These are phyloP conservation scores for Oxycera nigricornis DNA, from an alignment of 2,888 invertebrate genomes.

Conservation along the genomic window DNA sequence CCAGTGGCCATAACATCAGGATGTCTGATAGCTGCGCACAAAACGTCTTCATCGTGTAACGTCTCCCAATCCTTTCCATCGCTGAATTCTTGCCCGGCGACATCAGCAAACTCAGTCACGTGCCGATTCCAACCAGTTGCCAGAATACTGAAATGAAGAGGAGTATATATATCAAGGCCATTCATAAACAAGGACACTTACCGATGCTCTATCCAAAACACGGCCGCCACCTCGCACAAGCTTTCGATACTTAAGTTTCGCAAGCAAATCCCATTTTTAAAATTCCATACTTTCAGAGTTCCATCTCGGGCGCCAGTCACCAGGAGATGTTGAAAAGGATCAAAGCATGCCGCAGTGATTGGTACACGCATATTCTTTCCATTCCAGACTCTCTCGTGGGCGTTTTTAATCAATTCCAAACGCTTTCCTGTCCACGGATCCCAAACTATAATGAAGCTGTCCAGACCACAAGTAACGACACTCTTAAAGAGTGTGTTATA, in stretches of 20 bases:
- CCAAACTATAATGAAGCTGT: slow-evolving; percentile 84
- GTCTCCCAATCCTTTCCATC: slow-evolving; percentile 75
- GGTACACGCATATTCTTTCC: slow-evolving; percentile 73
- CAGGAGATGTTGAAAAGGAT: slow-evolving; percentile 75
- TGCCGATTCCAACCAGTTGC: slow-evolving; percentile 81
- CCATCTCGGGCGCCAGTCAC: slow-evolving; percentile 83
- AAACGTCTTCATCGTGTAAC: slow-evolving; percentile 77
- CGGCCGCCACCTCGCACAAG: slow-evolving; percentile 67
- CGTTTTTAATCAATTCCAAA: slow-evolving; percentile 72
- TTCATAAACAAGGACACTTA: slow-evolving; percentile 49
- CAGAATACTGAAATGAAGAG: slow-evolving; percentile 66
- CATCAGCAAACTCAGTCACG: slow-evolving; percentile 73
- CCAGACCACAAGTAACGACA: slow-evolving; percentile 78
- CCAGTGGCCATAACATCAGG: slow-evolving; percentile 77
- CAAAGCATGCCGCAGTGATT: slow-evolving; percentile 80
- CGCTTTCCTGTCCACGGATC: slow-evolving; percentile 75
- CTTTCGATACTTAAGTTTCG: slow-evolving; percentile 71
- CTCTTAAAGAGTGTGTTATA: slow-evolving; percentile 79
- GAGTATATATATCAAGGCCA: background rate
- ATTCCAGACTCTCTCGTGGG: slow-evolving; percentile 72
- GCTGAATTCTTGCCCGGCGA: slow-evolving; percentile 64
- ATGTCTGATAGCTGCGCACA: slow-evolving; percentile 70
- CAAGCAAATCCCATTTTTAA: slow-evolving; percentile 78
- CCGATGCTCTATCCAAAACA: slow-evolving; percentile 69
- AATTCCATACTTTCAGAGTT: slow-evolving; percentile 81